Base-by-base conservation (phyloP, 2,888 invertebrate genomes). In the Nomada flava region DNA sequence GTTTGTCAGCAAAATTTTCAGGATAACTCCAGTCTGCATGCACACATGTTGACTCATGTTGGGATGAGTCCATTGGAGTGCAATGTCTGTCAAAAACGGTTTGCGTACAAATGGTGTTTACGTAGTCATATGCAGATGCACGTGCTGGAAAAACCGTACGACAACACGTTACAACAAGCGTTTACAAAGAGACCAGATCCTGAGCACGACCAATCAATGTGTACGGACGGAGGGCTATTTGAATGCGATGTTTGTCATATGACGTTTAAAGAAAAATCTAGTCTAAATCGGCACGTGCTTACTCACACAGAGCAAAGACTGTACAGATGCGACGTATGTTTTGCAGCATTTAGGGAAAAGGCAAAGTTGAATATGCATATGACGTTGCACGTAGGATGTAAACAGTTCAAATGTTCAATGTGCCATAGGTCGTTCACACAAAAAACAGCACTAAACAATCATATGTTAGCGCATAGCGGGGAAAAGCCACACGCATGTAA, bases 401-500 rank as follows among this genome's bases (percentile, higher is more conserved):
- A 93, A 77, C 91, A 92, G 60, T 92, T 91, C 68, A 91, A 92
- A 60, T 93, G 93, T 76, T 90, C 91, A 0, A 88, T 93, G 75
- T 93, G 93, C 83, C 90, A 92, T 13, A 90, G 92, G 75, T 89
- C 91, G 13, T 93, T 92, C 59, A 86, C 89, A 0, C 92, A 93
- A 67, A 91, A 91, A 77, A 91, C 92, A 2, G 92, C 93, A 1
- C 80, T 93, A 10, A 93, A 92, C 69, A 93, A 93, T 85, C 93
- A 93, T 53, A 93, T 93, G 92, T 59, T 92, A 44, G 90, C 92
- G 0, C 92, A 93, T 59, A 93, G 92, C 63, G 92, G 92, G 3
- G 92, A 92, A 55, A 93, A 93, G 55, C 93, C 93, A 0, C 93
- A 93, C 65, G 92, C 92, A 0, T 93, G 93, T 60, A 90, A 89